Base-by-base conservation (phyloP, 2,888 invertebrate genomes). In the Zygaena filipendulae region DNA sequence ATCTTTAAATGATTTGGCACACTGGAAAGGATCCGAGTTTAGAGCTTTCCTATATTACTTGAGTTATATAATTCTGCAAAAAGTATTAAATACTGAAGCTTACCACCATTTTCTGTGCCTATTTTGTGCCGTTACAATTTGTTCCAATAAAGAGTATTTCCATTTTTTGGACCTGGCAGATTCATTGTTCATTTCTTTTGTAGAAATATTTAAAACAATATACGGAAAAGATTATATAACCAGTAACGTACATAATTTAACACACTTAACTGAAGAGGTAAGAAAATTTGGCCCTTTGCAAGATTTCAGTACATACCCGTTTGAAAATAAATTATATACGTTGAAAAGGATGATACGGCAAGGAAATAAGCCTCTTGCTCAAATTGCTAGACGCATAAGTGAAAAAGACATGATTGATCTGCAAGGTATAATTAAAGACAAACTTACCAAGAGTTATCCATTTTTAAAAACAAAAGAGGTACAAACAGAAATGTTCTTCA, bases 211-310 rank as follows among this genome's bases (percentile, higher is more conserved):
- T 29, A 21, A 18, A 13, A 6, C 29, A 2, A 24, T 33, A 11
- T 44, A 44, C 29, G 44, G 42, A 6, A 16, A 7, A 16, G 34
- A 34, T 7, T 35, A 34, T 13, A 23, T 42, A 2, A 37, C 36
- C 9, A 40, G 40, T 28, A 44, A 44, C 22, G 34, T 42, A 4
- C 44, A 44, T 14, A 44, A 42, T 24, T 23, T 44, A 16, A 3
- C 9, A 3, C 42, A 44, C 19, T 3, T 44, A 2, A 22, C 29
- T 4, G 27, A 40, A 10, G 42, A 44, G 30, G 40, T 42, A 2
- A 13, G 24, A 29, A 26, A 21, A 32, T 38, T 37, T 31, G 41
- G 39, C 4, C 8, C 12, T 6, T 27, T 43, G 5, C 22, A 34
- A 13, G 30, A 23, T 1, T 33, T 39, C 23, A 40, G 29, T 18